Evolutionary conservation across 2,797 vertebrate species (phyloP), one percentile per base, ranked within the genome.

Genomic region (Crocidura indochinensis): DNA sequence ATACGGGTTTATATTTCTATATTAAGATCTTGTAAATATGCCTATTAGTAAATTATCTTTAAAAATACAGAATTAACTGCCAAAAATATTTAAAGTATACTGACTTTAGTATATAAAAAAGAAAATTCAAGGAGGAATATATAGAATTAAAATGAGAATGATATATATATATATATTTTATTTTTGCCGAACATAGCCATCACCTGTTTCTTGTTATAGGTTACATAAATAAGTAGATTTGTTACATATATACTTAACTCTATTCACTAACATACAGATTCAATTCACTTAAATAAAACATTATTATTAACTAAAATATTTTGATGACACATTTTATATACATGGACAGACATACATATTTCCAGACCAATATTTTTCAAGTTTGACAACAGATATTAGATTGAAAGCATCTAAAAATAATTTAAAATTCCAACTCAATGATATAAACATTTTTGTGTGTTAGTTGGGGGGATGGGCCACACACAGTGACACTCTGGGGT

Each of bases 1-100:
- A 93, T 76, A 74, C 87, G 49, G 74, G 11, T 88, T 84, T 77
- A 14, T 68, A 24, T 87, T 92, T 89, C 46, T 91, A 14, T 46
- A 75, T 73, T 7, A 24, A 75, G 24, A 80, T 75, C 6, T 86
- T 86, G 82, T 20, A 80, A 92, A 86, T 79, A 85, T 53, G 69
- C 19, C n/a, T 68, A 47, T 71, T 92, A 84, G 67, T 10, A 51
- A 67, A 92, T 26, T 8, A 65, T 65, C 75, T 81, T 73, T 67
- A 2, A 87, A 65, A 93, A 91, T 56, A 38, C 27, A 77, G n/a
- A 9, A 84, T 26, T 76, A 4, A 0, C 14, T 3, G 44, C 51
- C 27, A 27, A 90, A 84, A 22, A 8, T 76, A 38, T 65, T 22
- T 87, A 2, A 3, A 26, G 26, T 3, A 47, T 68, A 27, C 4